A percentile compares a stretch with the other conserved stretches of the same genome.
phyloP scores from a whole-genome alignment of 1,140 invertebrate genomes.

The Drosophila saltans region DNA sequence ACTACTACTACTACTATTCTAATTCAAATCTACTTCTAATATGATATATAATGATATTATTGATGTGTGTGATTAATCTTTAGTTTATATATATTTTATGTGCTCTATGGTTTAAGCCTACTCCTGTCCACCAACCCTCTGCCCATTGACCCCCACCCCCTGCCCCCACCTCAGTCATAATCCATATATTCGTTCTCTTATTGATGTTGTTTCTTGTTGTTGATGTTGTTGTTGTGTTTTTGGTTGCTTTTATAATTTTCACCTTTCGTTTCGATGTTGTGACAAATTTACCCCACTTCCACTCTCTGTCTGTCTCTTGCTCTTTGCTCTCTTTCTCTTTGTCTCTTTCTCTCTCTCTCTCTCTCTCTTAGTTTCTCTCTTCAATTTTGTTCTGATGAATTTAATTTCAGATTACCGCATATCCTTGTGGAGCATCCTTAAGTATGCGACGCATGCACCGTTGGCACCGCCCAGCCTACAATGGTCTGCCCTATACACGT shows the following conservation, averaged over 20 bases:
- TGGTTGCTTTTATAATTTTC: constrained; percentile 1
- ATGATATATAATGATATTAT: constrained; percentile 32
- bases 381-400: constrained; percentile 49
- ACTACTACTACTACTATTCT: constrained; percentile 58
- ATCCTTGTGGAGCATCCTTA: constrained; percentile 52
- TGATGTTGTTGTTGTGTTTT: constrained; percentile 36
- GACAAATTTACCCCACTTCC: constrained; percentile 20
- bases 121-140: background rate
- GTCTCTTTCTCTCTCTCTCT: constrained; percentile 25
- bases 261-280: constrained; percentile 48
- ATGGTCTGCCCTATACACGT: background rate
- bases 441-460: constrained; percentile 64
- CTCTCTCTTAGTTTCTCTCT: constrained; percentile 45
- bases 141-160: background rate
- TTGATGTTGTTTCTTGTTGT: constrained; percentile 56
- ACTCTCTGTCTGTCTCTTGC: constrained; percentile 17
- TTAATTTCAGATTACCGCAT: constrained; percentile 59
- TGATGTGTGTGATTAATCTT: constrained; percentile 1
- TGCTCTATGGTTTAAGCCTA: background rate
- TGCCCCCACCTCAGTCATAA: background rate
- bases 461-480: constrained; percentile 42
- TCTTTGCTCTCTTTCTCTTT: constrained; percentile 21
- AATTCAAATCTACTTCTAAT: constrained; percentile 51
- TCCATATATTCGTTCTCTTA: constrained; percentile 39
- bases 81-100: background rate